Evolutionary conservation across 2,797 vertebrate species (phyloP), one percentile per base, ranked within the genome.

Genomic region (Moxostoma hubbsi): DNA sequence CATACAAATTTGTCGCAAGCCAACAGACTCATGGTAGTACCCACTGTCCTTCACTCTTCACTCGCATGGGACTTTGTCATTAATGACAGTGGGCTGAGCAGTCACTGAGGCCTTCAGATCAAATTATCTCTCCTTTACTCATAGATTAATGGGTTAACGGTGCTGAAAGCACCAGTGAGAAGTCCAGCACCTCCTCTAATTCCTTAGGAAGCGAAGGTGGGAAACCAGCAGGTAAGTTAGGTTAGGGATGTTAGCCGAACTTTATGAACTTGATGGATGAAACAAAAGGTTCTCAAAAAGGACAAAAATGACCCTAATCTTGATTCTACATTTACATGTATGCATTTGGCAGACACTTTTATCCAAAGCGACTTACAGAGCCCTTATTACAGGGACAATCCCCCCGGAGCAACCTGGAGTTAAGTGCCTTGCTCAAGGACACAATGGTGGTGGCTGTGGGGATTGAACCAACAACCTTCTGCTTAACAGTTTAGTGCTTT

Each of bases 11-110:
- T 63, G 66, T 75, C 47, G 58, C 75, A 66, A 65, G 51, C 61
- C 61, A 75, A 78, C 58, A 46, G 50, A 7, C 50, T 57, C 51
- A 81, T 74, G 83, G 82, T 80, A 75, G 62, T 69, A 50, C 70
- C 80, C 43, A 62, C 68, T 73, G 82, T 86, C 80, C 85, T 85
- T 86, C 79, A 78, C 62, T 70, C 63, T 18, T 77, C 62, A 46
- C 72, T 64, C 64, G 69, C 64, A 74, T 65, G 62, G 53, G 77
- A 76, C 55, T 55, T 46, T 18, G 55, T 69, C 72, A 65, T 75
- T 83, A 85, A 84, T 75, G 81, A 71, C 69, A 80, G 72, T 47
- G 59, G 11, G 73, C 58, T 49, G 66, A 68, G 67, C 55, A 75
- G 76, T 65, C 70, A 75, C 73, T 50, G 73, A 77, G 49, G 50